Base-by-base conservation (phyloP, 1,140 invertebrate genomes). In the Anoplolepis gracilipes region DNA sequence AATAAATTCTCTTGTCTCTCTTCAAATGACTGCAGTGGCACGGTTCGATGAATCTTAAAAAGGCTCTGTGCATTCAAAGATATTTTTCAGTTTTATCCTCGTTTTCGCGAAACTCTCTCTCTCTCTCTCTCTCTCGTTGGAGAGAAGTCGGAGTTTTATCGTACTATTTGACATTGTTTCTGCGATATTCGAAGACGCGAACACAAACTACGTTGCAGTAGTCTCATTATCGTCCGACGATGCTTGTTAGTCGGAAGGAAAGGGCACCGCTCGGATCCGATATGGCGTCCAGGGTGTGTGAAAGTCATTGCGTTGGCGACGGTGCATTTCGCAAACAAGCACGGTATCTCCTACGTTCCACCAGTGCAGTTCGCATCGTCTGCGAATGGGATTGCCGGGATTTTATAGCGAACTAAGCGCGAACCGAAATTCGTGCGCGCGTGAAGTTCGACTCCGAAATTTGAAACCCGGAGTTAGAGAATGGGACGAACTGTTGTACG, bases 371-470 rank as follows among this genome's bases (percentile, higher is more conserved):
- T 64, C 16, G 33, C n/a, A 46, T 53, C 65, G 61, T 28, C 39
- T 28, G 11, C 76, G 33, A 57, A 42, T 42, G 67, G 55, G 25
- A 46, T 67, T 42, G 36, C 46, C 78, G 53, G 78, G 67, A 73
- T 81, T 82, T 82, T 82, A 82, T 46, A 61, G 78, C 53, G 67
- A 33, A 46, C 67, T 72, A 73, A 73, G 78, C 67, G 67, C 78
- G 36, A 59, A 59, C 55, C n/a, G 39, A 59, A 82, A 82, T 82
- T 69, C 78, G n/a, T 13, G 65, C 25, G 65, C 25, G 67, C 30
- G 49, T 59, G 67, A 82, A 82, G 36, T 82, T 82, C 25, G 59
- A 55, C 78, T 72, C 19, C 36, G 65, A 81, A 72, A 81, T 81
- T 72, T 59, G 65, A 42, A 42, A 55, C 33, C 49, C 36, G 25